Base-by-base conservation (phyloP, 2,888 invertebrate genomes). In the Oasisia sp. region DNA sequence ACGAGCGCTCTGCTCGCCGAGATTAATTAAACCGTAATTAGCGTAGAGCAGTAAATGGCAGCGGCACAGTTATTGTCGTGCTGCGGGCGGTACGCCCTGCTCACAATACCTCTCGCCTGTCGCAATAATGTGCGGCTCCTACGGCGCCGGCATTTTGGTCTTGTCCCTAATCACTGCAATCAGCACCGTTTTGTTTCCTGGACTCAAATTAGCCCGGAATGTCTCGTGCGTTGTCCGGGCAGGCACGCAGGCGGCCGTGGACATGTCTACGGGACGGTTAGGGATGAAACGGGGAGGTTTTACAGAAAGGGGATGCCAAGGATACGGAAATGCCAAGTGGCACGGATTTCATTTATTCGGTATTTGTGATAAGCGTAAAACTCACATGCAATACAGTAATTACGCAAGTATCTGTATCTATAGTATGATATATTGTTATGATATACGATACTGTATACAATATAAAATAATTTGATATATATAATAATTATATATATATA, bases 21-120 rank as follows among this genome's bases (percentile, higher is more conserved):
- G 74, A 74, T 74, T 74, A 74, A 74, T 74, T 74, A 74, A 74
- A 74, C 74, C 74, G 74, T 74, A 74, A 74, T 74, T 74, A 74
- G n/a, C 14, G 74, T 27, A 19, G 74, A 74, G 74, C 74, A 74
- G 74, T 74, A 74, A 74, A 74, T 74, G 74, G 74, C 74, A 74
- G 74, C 74, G 74, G 74, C 74, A n/a, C 74, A 74, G 74, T 74
- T 74, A 74, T 74, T 74, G 74, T 74, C 74, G 27, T 19, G 74
- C 74, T 74, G 74, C 74, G 74, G 74, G 74, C 74, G 74, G 19
- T n/a, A 27, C 7, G 74, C 74, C 27, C 27, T 19, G 74, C 7
- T 74, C 74, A 74, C 74, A 74, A 74, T 74, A 27, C 74, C 74
- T 27, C 74, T 74, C 74, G 74, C 27, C 74, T 74, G 74, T 74